phyloP scores from a whole-genome alignment of 2,113 vertebrate genomes.

The Callopanchax toddi region DNA sequence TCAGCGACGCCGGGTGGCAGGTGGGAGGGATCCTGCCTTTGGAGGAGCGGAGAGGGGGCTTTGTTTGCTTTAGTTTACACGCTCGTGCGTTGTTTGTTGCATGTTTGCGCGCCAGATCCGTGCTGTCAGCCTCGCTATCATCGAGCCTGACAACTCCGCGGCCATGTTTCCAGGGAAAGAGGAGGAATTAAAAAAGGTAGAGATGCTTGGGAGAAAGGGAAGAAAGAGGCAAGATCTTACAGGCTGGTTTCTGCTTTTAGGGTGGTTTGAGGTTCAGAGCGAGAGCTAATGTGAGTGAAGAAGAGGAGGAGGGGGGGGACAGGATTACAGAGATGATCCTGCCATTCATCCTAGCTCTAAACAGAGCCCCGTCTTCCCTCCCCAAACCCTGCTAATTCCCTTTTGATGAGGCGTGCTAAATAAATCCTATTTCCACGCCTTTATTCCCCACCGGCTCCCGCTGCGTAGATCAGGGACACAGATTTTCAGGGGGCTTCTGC shows the following conservation, averaged over 20 bases:
- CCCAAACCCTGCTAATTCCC: conserved; percentile 86
- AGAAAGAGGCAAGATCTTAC: conserved; percentile 55
- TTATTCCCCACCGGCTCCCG: conserved; percentile 86
- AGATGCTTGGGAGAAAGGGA: conserved; percentile 31
- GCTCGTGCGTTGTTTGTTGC: conserved; percentile 75
- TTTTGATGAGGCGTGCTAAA: conserved; percentile 90
- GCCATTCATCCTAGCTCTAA: conserved; percentile 82
- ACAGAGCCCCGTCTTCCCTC: conserved; percentile 80
- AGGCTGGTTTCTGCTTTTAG: conserved; percentile 43
- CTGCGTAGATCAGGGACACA: conserved; percentile 87
- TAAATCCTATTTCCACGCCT: conserved; percentile 88
- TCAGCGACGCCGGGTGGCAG: conserved; percentile 75
- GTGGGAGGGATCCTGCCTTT: conserved; percentile 76
- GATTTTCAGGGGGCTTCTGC: conserved; percentile 83
- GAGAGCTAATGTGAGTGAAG: conserved; percentile 68
- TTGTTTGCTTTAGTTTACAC: conserved; percentile 84
- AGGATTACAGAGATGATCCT: conserved; percentile 80
- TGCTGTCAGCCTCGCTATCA: conserved; percentile 67
- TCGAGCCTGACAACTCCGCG: conserved; percentile 75
- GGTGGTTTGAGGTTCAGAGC: conserved; percentile 52
- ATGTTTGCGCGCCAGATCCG: conserved; percentile 74
- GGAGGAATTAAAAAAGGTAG: conserved; percentile 64
- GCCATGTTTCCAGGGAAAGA: conserved; percentile 71
- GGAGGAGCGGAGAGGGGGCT: conserved; percentile 71
- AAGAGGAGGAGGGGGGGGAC: conserved; percentile 35